Conservation (phyloP, 2,888 invertebrate genomes). For the Stenotaenia linearis region DNA sequence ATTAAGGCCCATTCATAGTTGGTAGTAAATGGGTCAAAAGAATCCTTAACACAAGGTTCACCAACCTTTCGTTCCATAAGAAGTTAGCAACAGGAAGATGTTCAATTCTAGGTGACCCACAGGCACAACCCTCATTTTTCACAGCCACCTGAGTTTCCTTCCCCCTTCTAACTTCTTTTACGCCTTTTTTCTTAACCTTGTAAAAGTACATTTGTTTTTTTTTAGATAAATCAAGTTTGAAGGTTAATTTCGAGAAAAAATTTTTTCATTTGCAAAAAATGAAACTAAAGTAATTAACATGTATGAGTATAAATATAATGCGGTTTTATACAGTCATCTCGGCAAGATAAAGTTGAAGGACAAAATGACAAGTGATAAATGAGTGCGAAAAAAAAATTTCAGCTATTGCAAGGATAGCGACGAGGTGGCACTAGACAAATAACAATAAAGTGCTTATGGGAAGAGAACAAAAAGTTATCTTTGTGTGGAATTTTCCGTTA, state of each 20-base stretch:
- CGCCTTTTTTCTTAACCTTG: neutral
- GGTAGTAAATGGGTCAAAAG: neutral
- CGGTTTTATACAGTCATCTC: neutral
- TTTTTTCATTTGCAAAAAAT: too few relatives aligned
- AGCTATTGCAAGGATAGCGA: neutral
- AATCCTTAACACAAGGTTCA: constrained; percentile 1
- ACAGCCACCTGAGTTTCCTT: neutral
- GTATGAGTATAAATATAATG: too few relatives aligned
- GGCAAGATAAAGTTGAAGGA: neutral
- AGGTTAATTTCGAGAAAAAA: neutral
- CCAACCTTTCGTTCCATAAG: neutral
- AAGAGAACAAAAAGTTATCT: constrained; percentile 20
- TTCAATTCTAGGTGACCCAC: constrained; percentile 3
- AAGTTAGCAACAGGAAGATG: constrained; percentile 8
- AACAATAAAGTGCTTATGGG: constrained; percentile 11
- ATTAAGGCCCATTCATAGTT: neutral
- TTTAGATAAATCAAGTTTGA: neutral
- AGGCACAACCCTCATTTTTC: neutral
- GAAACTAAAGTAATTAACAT: neutral
- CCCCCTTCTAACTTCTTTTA: neutral
- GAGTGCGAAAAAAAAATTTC: neutral
- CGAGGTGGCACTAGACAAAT: constrained; percentile 1
- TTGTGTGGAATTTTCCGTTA: constrained; percentile 1
- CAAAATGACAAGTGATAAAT: constrained; percentile 21
- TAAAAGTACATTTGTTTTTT: neutral